Evolutionary conservation across 2,113 vertebrate species (phyloP).

Genomic region (Neoarius graeffei): DNA sequence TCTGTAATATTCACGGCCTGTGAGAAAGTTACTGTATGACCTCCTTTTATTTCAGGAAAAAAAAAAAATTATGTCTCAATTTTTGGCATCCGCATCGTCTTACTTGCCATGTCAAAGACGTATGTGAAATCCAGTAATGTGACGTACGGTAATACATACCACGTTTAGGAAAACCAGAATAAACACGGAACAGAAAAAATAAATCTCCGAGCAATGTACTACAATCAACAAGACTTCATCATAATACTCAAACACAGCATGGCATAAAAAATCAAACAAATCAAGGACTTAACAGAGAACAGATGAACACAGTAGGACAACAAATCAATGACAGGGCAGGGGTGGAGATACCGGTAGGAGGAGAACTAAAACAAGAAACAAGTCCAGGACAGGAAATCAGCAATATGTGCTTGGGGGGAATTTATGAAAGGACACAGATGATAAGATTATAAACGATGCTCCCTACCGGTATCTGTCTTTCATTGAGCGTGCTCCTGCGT

Average conservation of each 20-base stretch:
- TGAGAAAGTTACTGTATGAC: not conserved
- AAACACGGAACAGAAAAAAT: not conserved
- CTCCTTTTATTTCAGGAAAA: not conserved
- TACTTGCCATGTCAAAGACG: not conserved
- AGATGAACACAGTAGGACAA: not conserved
- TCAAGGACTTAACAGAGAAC: not conserved
- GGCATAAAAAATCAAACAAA: not conserved
- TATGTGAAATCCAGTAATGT: not conserved
- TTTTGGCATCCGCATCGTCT: not conserved
- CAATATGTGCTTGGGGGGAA: not conserved
- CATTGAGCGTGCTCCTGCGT: not conserved
- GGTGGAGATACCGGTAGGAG: not conserved
- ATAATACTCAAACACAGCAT: not conserved
- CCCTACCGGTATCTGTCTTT: not conserved
- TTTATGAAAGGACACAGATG: not conserved
- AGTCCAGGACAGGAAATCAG: not conserved
- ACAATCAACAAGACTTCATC: not conserved
- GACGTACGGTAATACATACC: not conserved
- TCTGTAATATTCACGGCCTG: not conserved
- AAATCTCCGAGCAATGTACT: not conserved
- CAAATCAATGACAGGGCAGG: not conserved
- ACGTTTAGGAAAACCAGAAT: not conserved
- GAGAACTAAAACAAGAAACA: not conserved
- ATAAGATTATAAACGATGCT: not conserved
- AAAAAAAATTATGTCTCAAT: not conserved